Evolutionary conservation across 2,888 invertebrate genomes (phyloP).

Genomic region (Odontocerum albicorne): DNA sequence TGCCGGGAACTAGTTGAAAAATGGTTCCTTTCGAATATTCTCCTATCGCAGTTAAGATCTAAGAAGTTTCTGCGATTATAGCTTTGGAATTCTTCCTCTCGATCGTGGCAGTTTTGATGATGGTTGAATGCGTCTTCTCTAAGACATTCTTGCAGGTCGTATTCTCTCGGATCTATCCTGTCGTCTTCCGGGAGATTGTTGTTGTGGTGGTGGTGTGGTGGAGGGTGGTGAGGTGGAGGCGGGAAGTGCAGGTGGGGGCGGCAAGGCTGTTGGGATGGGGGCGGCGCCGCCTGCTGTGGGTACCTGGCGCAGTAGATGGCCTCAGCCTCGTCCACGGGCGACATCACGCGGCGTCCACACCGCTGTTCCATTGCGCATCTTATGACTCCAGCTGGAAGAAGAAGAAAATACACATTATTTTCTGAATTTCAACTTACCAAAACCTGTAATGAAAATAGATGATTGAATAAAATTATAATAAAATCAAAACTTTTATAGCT

Average conservation of each 20-base stretch:
- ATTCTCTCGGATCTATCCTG: constrained; percentile 25
- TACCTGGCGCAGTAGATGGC: constrained; percentile 40
- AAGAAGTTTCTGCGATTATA: constrained; percentile 33
- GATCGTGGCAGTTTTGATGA: constrained; percentile 39
- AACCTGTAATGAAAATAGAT: too few species aligned
- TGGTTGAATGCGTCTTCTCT: constrained; percentile 39
- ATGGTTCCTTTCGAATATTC: constrained; percentile 35
- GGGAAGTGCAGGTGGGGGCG: constrained; percentile 69
- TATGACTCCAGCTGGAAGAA: constrained; percentile 28
- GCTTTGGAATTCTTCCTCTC: constrained; percentile 28
- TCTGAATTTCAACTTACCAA: too few species aligned
- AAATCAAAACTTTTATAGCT: too few species aligned
- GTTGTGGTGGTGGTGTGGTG: constrained; percentile 51
- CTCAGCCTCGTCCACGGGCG: constrained; percentile 58
- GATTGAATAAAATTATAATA: too few species aligned
- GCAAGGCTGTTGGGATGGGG: constrained; percentile 28
- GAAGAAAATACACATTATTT: too few species aligned
- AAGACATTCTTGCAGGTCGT: constrained; percentile 33
- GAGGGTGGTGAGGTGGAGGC: constrained; percentile 71
- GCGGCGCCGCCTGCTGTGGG: constrained; percentile 16
- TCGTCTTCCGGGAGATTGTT: constrained; percentile 42
- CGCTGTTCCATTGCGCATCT: constrained; percentile 60
- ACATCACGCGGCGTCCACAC: constrained; percentile 56
- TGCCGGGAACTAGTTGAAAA: constrained; percentile 35
- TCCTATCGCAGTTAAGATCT: constrained; percentile 30